Evolutionary conservation across 2,888 invertebrate species (phyloP).

Genomic region (Clostera curtula): DNA sequence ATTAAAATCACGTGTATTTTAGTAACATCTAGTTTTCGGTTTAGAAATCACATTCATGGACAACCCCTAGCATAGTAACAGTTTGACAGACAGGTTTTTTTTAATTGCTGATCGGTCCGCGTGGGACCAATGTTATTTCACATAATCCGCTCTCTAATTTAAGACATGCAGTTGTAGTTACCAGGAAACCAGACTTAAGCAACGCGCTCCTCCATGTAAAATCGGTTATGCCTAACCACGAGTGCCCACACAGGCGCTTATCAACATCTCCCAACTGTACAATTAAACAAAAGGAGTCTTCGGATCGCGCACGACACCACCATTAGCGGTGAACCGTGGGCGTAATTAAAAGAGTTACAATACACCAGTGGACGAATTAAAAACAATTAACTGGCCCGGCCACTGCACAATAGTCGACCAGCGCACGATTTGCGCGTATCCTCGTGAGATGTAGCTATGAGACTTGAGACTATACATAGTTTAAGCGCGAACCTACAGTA

Average conservation of each 20-base stretch:
- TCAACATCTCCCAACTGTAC: conserved; percentile 46
- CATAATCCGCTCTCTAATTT: too few species aligned
- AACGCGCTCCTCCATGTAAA: too few species aligned
- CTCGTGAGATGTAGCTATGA: too few species aligned
- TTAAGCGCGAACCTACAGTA: too few species aligned
- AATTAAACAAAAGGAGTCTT: conserved; percentile 48
- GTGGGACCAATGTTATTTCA: too few species aligned
- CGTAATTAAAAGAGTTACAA: conserved; percentile 72
- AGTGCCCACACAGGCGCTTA: conserved; percentile 27
- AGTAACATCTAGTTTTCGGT: too few species aligned
- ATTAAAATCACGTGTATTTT: too few species aligned
- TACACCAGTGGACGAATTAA: conserved; percentile 63
- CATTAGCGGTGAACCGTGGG: conserved; percentile 60
- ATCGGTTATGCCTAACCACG: conserved; percentile 23
- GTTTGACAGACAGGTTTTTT: too few species aligned
- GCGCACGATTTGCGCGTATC: conserved; percentile 59
- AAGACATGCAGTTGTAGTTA: background rate
- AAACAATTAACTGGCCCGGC: conserved; percentile 69
- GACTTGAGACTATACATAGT: too few species aligned
- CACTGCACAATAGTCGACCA: conserved; percentile 60
- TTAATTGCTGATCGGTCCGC: too few species aligned
- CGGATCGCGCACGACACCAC: conserved; percentile 51
- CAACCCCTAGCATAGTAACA: too few species aligned
- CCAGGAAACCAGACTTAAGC: conserved; percentile 21
- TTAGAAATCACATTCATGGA: too few species aligned